Evolutionary conservation across 2,888 invertebrate genomes (phyloP).

Genomic region (Cartodere bifasciata): DNA sequence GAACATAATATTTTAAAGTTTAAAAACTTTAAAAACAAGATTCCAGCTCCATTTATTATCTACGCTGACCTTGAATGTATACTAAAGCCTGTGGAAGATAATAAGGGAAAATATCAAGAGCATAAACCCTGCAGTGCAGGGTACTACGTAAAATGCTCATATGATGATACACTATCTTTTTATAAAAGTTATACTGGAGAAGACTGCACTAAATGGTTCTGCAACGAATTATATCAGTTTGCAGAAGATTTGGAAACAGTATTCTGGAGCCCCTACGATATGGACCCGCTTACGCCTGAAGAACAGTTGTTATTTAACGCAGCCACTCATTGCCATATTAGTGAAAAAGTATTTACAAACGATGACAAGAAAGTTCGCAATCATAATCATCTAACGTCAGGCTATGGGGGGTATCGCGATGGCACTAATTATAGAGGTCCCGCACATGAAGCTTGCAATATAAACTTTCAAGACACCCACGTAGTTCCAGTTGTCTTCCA

Average conservation of each 20-base stretch:
- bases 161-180: conserved; percentile 8
- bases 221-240: conserved; percentile 4
- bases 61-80: conserved; percentile 10
- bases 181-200: conserved; percentile 9
- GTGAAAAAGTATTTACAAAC: conserved; percentile 6
- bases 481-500: conserved; percentile 8
- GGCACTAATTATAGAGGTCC: conserved; percentile 6
- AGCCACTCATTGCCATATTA: conserved; percentile 9
- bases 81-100: conserved; percentile 5
- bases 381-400: conserved; percentile 4
- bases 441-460: conserved; percentile 6
- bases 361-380: conserved; percentile 5
- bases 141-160: conserved; percentile 12
- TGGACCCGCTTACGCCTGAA: conserved; percentile 7
- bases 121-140: conserved; percentile 9
- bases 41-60: conserved; percentile 8
- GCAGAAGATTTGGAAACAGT: conserved; percentile 11
- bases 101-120: conserved; percentile 2
- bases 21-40: conserved; percentile 6
- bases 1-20: conserved; percentile 9
- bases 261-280: conserved; percentile 7
- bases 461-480: not conserved
- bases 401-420: no score
- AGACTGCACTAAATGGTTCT: conserved; percentile 11
- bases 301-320: conserved; percentile 5